These are phyloP conservation scores for Pseudopipra pipra DNA, from an alignment of 2,113 vertebrate genomes.

Conservation along the genomic window DNA sequence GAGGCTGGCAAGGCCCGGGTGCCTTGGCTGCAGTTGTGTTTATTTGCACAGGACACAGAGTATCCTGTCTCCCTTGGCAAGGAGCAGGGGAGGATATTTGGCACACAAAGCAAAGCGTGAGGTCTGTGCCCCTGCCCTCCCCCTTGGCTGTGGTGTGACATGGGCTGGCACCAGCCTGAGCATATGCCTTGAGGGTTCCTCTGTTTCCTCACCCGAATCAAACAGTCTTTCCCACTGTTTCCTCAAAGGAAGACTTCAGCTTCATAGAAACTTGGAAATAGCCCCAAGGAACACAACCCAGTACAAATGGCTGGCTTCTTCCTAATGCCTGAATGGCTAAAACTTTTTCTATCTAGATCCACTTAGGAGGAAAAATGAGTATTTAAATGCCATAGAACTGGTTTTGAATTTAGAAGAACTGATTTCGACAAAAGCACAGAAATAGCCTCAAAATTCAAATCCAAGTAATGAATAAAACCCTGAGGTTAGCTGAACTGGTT, in stretches of 20 bases:
- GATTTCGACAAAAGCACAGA: not conserved
- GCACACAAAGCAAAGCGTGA: not conserved
- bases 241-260: not conserved
- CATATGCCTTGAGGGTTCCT: accelerated
- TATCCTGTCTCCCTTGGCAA: not conserved
- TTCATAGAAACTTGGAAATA: not conserved
- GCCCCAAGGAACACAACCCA: accelerated
- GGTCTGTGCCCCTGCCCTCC: not conserved
- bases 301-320: not conserved
- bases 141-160: not conserved
- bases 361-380: not conserved
- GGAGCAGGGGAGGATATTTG: not conserved
- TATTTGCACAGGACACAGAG: not conserved
- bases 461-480: not conserved
- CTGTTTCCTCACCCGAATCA: not conserved
- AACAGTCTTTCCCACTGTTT: not conserved
- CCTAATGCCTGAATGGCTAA: not conserved
- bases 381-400: not conserved
- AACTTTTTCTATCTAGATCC: not conserved
- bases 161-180: not conserved
- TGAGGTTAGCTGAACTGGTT: not conserved
- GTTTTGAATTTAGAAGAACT: not conserved
- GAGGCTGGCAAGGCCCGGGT: not conserved
- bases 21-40: not conserved
- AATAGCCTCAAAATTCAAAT: not conserved